Evolutionary conservation across 2,888 invertebrate species (phyloP).

Genomic region (Salpingus planirostris): DNA sequence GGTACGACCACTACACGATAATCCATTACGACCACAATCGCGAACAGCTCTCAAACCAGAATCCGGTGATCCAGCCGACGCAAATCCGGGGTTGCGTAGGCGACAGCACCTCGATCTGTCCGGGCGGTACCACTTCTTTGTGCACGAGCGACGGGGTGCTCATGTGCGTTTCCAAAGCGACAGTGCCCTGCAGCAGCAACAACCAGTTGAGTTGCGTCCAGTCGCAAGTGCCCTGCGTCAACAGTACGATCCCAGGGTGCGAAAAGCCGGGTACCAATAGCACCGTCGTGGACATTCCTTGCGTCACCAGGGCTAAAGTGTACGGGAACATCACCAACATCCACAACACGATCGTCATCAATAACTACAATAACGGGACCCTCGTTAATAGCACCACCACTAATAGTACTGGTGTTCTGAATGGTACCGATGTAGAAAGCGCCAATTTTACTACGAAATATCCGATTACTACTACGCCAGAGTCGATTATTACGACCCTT

Average conservation of each 20-base stretch:
- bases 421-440: background rate
- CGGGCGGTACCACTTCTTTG: constrained; percentile 33
- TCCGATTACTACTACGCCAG: constrained; percentile 8
- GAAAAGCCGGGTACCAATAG: constrained; percentile 21
- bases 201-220: constrained; percentile 30
- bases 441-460: constrained; percentile 4
- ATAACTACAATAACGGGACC: constrained; percentile 3
- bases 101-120: constrained; percentile 33
- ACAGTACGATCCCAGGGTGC: constrained; percentile 29
- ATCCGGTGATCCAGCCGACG: constrained; percentile 31
- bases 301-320: constrained; percentile 31
- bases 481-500: constrained; percentile 2
- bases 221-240: constrained; percentile 32
- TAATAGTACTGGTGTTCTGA: background rate
- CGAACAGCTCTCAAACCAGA: constrained; percentile 23
- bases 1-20: constrained; percentile 33
- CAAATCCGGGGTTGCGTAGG: constrained; percentile 32
- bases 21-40: constrained; percentile 37
- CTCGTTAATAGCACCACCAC: background rate
- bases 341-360: constrained; percentile 13
- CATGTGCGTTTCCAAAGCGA: constrained; percentile 36
- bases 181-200: constrained; percentile 30
- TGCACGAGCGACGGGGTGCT: constrained; percentile 38
- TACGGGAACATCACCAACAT: constrained; percentile 11
- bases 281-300: constrained; percentile 29